Evolutionary conservation across 2,113 vertebrate genomes (phyloP), one percentile per base, ranked within the genome.

Genomic region (Bostrychus sinensis): DNA sequence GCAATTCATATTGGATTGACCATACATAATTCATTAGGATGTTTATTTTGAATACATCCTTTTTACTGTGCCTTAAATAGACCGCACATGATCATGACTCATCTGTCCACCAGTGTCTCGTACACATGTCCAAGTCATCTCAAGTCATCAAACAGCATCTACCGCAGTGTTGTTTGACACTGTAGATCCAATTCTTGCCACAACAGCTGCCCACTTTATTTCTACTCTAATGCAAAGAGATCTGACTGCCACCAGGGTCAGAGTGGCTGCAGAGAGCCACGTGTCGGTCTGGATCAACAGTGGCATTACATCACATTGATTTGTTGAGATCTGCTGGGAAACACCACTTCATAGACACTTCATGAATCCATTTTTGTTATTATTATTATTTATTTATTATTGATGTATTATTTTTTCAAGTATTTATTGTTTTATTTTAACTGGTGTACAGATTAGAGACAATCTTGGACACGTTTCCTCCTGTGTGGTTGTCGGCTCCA

Each of bases 161-260:
- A 13, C 19, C 1, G 41, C 19, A 2, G 6, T 51, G 43, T 26
- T 34, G 53, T 22, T 5, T 4, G 28, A 5, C 25, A 22, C 13
- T 16, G 30, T 32, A 10, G 51, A 38, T 59, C 8, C 14, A 16
- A 62, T 42, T 20, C 16, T 7, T 14, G 2, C 2, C 22, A 4
- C 20, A 38, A 34, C 56, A 66, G 53, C 66, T 43, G 45, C n/a
- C 30, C 43, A 17, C 2, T 60, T 57, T 46, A 30, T 64, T 17
- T 28, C 2, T 13, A 1, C 54, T 36, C n/a, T 9, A 4, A 30
- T n/a, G 56, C 28, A 3, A 7, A 4, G 7, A 8, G 10, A 20
- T 58, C 34, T 62, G 37, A 72, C 58, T 14, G 32, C 58, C 62
- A 45, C 2, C 2, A n/a, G 32, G 48, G 64, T 75, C 72, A 70